These are phyloP conservation scores for Poeciliopsis turneri DNA, from an alignment of 2,797 vertebrate genomes.

Conservation along the genomic window DNA sequence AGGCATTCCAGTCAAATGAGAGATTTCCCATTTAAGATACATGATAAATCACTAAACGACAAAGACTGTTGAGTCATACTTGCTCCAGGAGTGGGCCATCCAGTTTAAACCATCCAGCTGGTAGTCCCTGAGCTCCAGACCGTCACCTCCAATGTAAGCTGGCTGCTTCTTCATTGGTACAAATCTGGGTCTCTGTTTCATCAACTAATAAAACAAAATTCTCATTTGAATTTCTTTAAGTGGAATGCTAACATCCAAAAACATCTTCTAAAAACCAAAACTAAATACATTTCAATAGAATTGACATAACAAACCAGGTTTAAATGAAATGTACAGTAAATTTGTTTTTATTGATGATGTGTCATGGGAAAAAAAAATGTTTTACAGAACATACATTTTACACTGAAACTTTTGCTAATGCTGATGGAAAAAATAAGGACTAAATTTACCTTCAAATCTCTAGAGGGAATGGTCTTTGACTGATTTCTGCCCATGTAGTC, in stretches of 20 bases:
- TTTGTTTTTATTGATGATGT: background rate
- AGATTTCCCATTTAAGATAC: background rate
- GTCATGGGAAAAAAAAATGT: background rate
- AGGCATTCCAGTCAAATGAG: background rate
- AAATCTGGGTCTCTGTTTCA: constrained; percentile 96
- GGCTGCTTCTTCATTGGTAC: constrained; percentile 95
- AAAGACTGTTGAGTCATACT: constrained; percentile 81
- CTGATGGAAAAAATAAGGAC: background rate
- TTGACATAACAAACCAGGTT: background rate
- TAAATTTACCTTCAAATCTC: constrained; percentile 91
- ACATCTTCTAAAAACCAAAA: background rate
- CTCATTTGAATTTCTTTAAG: background rate
- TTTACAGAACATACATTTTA: background rate
- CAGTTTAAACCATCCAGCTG: constrained; percentile 96
- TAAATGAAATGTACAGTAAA: background rate
- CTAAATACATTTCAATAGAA: background rate
- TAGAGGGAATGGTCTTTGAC: constrained; percentile 93
- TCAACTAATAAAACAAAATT: constrained; percentile 78
- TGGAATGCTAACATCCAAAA: background rate
- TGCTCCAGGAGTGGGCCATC: constrained; percentile 99
- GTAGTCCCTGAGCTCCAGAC: constrained; percentile 95
- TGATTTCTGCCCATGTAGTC: constrained; percentile 96
- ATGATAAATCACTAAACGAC: background rate
- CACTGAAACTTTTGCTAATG: no score
- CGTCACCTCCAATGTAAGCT: constrained; percentile 89